phyloP scores from a whole-genome alignment of 2,888 invertebrate genomes.

The Protophormia terraenovae region DNA sequence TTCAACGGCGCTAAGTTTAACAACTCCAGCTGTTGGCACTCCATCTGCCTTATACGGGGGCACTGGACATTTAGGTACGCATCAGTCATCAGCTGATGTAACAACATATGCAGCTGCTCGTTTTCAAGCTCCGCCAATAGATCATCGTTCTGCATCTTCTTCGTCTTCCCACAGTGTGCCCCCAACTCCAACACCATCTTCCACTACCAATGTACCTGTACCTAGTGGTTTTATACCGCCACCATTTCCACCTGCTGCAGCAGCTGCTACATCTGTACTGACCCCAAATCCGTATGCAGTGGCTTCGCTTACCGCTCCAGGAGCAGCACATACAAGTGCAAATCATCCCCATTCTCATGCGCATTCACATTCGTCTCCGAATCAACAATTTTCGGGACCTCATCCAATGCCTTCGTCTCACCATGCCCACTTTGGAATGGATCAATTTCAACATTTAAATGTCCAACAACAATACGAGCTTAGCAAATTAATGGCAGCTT shows the following conservation, averaged over 20 bases:
- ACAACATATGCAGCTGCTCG: conserved; percentile 70
- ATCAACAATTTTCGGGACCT: conserved; percentile 61
- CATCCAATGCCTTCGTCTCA: conserved; percentile 46
- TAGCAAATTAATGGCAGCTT: conserved; percentile 74
- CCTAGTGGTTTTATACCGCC: conserved; percentile 77
- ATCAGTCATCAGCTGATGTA: conserved; percentile 47
- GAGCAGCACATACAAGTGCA: conserved; percentile 11
- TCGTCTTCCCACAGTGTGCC: conserved; percentile 72
- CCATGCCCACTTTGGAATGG: conserved; percentile 70
- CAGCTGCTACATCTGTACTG: conserved; percentile 74
- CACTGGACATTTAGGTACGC: conserved; percentile 66
- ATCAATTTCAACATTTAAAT: conserved; percentile 71
- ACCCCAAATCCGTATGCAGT: conserved; percentile 76
- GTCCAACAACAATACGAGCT: conserved; percentile 75
- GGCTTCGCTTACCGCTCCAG: conserved; percentile 43
- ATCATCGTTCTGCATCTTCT: conserved; percentile 69
- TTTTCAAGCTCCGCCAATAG: conserved; percentile 75
- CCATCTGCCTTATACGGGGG: conserved; percentile 65
- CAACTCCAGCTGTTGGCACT: conserved; percentile 51
- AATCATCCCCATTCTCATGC: conserved; percentile 58
- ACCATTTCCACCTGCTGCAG: conserved; percentile 71
- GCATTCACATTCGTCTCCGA: conserved; percentile 52
- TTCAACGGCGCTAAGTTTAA: conserved; percentile 53
- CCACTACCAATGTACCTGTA: conserved; percentile 76
- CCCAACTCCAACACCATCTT: conserved; percentile 54